Evolutionary conservation across 2,888 invertebrate species (phyloP).

Genomic region (Ptilodon capucinus): DNA sequence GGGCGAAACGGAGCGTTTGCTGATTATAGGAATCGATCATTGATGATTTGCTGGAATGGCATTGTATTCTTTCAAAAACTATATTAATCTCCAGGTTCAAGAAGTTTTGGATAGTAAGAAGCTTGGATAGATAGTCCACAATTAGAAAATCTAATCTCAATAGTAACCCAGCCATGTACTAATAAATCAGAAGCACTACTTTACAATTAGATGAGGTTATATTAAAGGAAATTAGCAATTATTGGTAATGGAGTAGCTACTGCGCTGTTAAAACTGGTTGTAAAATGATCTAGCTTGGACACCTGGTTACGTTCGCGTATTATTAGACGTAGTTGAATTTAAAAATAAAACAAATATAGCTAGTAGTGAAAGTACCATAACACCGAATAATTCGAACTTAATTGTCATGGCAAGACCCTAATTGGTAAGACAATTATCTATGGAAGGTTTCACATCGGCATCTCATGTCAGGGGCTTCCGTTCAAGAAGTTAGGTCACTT

Average conservation of each 20-base stretch:
- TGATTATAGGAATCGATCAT: too few relatives aligned
- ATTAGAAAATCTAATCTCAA: slow-evolving; percentile 18
- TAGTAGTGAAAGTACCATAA: background rate
- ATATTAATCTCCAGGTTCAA: too few relatives aligned
- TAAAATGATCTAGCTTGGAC: slow-evolving; percentile 38
- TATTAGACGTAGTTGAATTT: background rate
- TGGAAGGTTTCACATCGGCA: too few relatives aligned
- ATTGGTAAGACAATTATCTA: too few relatives aligned
- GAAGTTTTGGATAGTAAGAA: too few relatives aligned
- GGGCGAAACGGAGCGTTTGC: too few relatives aligned
- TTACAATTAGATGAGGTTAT: slow-evolving; percentile 41
- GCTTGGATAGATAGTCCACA: slow-evolving; percentile 7
- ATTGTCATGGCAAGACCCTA: too few relatives aligned
- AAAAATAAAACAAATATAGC: background rate
- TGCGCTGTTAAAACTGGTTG: slow-evolving; percentile 35
- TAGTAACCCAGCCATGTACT: slow-evolving; percentile 7
- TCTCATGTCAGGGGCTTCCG: too few relatives aligned
- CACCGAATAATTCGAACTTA: background rate
- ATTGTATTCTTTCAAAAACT: too few relatives aligned
- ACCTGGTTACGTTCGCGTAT: background rate
- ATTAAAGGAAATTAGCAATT: slow-evolving; percentile 47
- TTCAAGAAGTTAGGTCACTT: too few relatives aligned
- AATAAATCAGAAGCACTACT: slow-evolving; percentile 20
- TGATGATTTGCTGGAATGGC: too few relatives aligned
- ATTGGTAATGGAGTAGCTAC: slow-evolving; percentile 41